Evolutionary conservation across 1,140 invertebrate genomes (phyloP).

Genomic region (Eufriesea mexicana): DNA sequence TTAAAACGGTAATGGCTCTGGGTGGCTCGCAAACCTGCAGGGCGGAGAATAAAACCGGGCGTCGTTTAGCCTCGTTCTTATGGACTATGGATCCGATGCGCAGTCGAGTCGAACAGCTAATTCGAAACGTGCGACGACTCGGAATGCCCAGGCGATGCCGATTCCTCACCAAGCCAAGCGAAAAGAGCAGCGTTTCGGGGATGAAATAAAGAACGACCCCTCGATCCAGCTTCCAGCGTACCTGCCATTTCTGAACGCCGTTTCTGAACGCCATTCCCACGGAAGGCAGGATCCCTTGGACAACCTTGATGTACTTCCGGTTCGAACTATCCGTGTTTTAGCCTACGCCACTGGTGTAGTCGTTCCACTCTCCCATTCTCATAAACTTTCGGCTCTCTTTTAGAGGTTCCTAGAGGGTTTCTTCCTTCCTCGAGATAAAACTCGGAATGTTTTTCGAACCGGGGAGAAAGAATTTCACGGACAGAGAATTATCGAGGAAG

Average conservation of each 20-base stretch:
- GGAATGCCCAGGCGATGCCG: constrained; percentile 69
- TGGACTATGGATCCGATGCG: constrained; percentile 76
- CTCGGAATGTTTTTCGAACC: background rate
- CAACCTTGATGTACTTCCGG: constrained; percentile 37
- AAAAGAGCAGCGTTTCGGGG: constrained; percentile 24
- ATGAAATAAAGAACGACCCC: constrained; percentile 47
- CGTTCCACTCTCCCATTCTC: constrained; percentile 33
- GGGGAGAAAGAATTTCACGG: background rate
- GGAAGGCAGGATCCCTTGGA: constrained; percentile 22
- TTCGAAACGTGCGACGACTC: constrained; percentile 80
- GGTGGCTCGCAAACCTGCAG: background rate
- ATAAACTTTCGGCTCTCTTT: constrained; percentile 44
- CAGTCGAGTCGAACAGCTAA: constrained; percentile 79
- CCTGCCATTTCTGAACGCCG: background rate
- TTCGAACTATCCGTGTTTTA: constrained; percentile 45
- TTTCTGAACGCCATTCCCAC: constrained; percentile 7
- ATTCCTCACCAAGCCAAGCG: constrained; percentile 57
- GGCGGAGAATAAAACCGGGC: constrained; percentile 40
- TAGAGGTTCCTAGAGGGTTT: constrained; percentile 9
- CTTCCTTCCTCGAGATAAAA: background rate
- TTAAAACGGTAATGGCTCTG: background rate
- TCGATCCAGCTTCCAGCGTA: background rate
- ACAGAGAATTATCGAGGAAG: too few species aligned
- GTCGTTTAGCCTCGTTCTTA: constrained; percentile 70
- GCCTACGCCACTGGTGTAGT: constrained; percentile 20